These are phyloP conservation scores for Cyprinodon diabolis DNA, from an alignment of 2,797 vertebrate species.

Conservation along the genomic window DNA sequence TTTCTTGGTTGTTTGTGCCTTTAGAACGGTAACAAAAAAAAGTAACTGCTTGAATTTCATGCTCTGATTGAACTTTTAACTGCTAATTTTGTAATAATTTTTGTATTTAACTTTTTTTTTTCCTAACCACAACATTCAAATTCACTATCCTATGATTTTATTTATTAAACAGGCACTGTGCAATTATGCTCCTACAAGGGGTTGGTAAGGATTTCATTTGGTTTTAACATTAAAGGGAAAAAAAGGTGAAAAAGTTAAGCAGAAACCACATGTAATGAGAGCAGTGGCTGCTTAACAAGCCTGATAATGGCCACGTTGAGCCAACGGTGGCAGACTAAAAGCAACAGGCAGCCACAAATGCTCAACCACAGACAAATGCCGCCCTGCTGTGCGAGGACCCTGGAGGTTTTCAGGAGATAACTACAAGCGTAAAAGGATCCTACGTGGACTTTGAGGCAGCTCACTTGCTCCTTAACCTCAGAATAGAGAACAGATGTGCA, in stretches of 20 bases:
- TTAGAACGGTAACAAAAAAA: not conserved
- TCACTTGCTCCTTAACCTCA: constrained; percentile 68
- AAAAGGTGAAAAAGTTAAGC: constrained; percentile 10
- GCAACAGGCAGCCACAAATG: constrained; percentile 3
- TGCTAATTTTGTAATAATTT: not conserved
- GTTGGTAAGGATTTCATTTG: not conserved
- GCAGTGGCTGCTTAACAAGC: constrained; percentile 40
- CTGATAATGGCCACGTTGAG: constrained; percentile 31
- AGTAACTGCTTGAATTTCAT: not conserved
- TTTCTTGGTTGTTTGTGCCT: not conserved
- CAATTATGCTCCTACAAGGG: not conserved
- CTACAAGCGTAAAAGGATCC: constrained; percentile 48
- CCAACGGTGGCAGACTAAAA: constrained; percentile 7
- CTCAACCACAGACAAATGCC: constrained; percentile 18
- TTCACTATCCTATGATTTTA: not conserved
- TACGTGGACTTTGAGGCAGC: constrained; percentile 60
- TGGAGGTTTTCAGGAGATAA: constrained; percentile 46
- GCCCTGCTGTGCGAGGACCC: constrained; percentile 22
- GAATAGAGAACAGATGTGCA: constrained; percentile 76
- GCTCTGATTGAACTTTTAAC: not conserved
- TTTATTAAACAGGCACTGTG: not conserved
- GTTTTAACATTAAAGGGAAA: not conserved
- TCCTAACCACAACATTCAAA: not conserved
- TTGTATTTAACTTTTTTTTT: not conserved
- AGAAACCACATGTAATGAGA: constrained; percentile 14